These are phyloP conservation scores for Micronycteris hirsuta DNA, from an alignment of 2,113 vertebrate species.

Conservation along the genomic window DNA sequence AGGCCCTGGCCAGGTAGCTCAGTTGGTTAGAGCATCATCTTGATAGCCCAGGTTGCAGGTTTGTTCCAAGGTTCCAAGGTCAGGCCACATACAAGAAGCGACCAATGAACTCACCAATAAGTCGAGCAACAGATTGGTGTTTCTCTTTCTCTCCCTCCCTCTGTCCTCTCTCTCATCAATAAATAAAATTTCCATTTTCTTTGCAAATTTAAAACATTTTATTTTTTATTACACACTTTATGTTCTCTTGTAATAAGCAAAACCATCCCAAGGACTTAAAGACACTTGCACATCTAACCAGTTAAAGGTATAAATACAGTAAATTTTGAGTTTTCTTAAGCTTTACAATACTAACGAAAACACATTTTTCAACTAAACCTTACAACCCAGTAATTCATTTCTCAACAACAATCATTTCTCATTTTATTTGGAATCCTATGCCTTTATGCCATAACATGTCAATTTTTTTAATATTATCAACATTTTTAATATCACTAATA, in stretches of 20 bases:
- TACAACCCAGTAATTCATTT: not conserved
- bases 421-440: not conserved
- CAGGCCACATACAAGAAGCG: no score
- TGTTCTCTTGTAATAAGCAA: not conserved
- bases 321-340: not conserved
- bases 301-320: not conserved
- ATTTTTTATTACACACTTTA: not conserved
- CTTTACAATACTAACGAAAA: not conserved
- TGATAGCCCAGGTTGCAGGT: no score
- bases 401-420: not conserved
- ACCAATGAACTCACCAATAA: no score
- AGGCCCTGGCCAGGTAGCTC: no score
- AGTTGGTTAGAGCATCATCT: no score
- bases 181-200: not conserved
- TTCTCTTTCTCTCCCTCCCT: no score
- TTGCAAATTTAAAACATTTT: not conserved
- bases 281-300: not conserved
- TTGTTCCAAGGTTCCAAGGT: no score
- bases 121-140: no score
- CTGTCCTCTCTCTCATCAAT: no score
- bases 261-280: not conserved
- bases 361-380: not conserved
- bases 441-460: not conserved
- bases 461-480: not conserved
- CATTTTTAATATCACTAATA: not conserved